Evolutionary conservation across 1,140 invertebrate species (phyloP).

Genomic region (Ceratosolen solmsi): DNA sequence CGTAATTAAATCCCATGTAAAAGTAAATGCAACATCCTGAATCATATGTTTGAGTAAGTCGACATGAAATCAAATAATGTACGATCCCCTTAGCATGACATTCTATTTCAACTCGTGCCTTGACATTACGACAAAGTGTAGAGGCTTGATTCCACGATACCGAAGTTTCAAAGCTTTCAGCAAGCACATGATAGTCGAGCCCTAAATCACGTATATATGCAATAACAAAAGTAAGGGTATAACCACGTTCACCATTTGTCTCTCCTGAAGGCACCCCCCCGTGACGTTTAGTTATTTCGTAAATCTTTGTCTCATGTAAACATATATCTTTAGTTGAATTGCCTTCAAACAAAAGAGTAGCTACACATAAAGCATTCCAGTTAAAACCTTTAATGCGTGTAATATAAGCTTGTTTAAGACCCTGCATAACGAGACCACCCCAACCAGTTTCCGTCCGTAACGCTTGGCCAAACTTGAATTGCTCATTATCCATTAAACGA

Average conservation of each 20-base stretch:
- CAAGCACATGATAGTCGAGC: constrained; percentile 89
- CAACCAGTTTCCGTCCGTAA: constrained; percentile 85
- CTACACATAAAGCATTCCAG: constrained; percentile 87
- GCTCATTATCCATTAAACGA: constrained; percentile 96
- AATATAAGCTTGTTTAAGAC: constrained; percentile 91
- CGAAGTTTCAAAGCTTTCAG: constrained; percentile 98
- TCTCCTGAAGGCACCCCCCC: constrained; percentile 92
- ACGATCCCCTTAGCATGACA: constrained; percentile 79
- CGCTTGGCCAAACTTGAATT: constrained; percentile 95
- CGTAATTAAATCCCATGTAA: constrained; percentile 95
- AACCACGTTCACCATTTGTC: constrained; percentile 94
- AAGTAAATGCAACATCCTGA: constrained; percentile 98
- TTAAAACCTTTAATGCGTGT: constrained; percentile 93
- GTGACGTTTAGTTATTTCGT: constrained; percentile 83
- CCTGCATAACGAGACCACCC: constrained; percentile 83
- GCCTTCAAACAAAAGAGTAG: constrained; percentile 95
- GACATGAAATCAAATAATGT: constrained; percentile 82
- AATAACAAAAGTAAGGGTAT: constrained; percentile 98
- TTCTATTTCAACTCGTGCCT: constrained; percentile 84
- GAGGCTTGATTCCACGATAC: constrained; percentile 94
- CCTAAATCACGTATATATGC: constrained; percentile 97
- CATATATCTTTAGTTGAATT: constrained; percentile 80
- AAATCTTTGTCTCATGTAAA: constrained; percentile 85
- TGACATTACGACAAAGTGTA: constrained; percentile 91
- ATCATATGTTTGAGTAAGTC: constrained; percentile 98